Evolutionary conservation across 2,113 vertebrate species (phyloP).

Genomic region (Neogobius melanostomus): DNA sequence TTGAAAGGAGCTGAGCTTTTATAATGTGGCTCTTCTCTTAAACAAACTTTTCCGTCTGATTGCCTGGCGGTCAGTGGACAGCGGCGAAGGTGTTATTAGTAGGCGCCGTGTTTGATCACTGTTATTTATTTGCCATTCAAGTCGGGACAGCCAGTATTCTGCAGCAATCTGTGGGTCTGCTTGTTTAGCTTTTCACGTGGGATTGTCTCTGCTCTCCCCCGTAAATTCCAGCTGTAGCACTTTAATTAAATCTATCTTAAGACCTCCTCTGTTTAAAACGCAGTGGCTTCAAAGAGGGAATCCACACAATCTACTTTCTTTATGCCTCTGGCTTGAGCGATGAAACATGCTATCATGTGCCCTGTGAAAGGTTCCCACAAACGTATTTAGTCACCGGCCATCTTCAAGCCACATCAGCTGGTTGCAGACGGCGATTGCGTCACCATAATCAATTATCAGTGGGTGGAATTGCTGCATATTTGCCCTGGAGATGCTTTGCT

Average conservation of each 20-base stretch:
- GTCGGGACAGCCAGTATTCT: conserved; percentile 15
- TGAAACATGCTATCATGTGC: not conserved
- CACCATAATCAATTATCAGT: conserved; percentile 43
- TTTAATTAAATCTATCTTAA: not conserved
- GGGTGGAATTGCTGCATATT: conserved; percentile 49
- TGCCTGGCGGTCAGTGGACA: conserved; percentile 4
- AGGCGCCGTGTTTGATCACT: conserved; percentile 23
- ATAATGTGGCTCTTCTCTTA: conserved; percentile 19
- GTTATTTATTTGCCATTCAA: conserved; percentile 33
- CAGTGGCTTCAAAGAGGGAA: not conserved
- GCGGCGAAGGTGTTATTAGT: conserved; percentile 12
- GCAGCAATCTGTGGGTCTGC: conserved; percentile 18
- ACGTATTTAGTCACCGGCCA: conserved; percentile 2
- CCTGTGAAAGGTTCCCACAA: not conserved
- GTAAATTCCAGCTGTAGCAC: not conserved
- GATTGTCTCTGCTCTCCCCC: conserved; percentile 22
- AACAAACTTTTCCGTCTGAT: conserved; percentile 24
- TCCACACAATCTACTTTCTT: not conserved
- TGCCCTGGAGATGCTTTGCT: conserved; percentile 42
- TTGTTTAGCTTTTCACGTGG: conserved; percentile 13
- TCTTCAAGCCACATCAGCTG: not conserved
- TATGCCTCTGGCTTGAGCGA: not conserved
- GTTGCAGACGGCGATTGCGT: conserved; percentile 8
- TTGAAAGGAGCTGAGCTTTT: conserved; percentile 10
- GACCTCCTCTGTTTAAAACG: not conserved